Evolutionary conservation across 2,113 vertebrate species (phyloP).

Genomic region (Microcebus jonahi): DNA sequence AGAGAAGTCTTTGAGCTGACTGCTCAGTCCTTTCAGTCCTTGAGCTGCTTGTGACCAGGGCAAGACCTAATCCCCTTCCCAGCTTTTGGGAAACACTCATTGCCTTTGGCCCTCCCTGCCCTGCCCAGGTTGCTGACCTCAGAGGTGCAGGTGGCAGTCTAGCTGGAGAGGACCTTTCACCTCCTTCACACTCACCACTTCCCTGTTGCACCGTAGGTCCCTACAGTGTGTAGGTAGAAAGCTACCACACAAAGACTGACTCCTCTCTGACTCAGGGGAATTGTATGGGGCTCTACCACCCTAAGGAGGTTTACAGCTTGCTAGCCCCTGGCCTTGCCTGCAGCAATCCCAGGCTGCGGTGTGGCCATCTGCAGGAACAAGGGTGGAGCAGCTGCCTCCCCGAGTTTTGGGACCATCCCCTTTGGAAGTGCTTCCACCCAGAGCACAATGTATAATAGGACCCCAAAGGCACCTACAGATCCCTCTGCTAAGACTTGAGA

Average conservation of each 20-base stretch:
- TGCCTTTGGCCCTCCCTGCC: not conserved
- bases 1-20: not conserved
- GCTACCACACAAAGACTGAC: not conserved
- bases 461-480: not conserved
- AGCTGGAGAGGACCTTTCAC: conserved; percentile 50
- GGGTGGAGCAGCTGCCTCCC: not conserved
- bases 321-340: too few relatives aligned
- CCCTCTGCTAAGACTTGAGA: not conserved
- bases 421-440: not conserved
- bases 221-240: not conserved
- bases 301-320: not conserved
- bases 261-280: not conserved
- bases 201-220: not conserved
- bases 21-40: not conserved
- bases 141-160: not conserved
- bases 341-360: too few relatives aligned
- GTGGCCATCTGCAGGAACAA: not conserved
- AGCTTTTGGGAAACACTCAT: not conserved
- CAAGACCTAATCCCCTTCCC: not conserved
- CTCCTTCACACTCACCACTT: conserved; percentile 48
- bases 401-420: not conserved
- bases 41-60: not conserved
- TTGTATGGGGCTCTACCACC: not conserved
- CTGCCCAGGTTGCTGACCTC: conserved; percentile 17
- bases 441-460: not conserved